phyloP scores from a whole-genome alignment of 2,797 vertebrate species.

The Micropoecilia bifurca region DNA sequence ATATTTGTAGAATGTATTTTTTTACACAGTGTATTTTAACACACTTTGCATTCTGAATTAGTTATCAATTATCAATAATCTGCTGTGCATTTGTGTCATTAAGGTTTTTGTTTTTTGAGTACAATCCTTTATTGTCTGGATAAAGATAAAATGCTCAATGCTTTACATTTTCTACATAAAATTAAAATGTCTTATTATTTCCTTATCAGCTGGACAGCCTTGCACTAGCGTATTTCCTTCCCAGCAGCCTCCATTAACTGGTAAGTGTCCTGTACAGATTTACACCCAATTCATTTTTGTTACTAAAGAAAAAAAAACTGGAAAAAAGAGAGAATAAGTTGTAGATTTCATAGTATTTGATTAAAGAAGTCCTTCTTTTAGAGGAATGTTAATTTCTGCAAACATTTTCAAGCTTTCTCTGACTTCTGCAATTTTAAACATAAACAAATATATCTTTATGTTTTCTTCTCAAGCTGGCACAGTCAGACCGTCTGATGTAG shows the following conservation, averaged over 20 bases:
- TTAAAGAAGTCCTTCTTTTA: neutral
- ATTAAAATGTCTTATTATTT: neutral
- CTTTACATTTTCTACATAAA: neutral
- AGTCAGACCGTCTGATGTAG: constrained; percentile 68
- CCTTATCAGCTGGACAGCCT: constrained; percentile 43
- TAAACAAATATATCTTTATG: neutral
- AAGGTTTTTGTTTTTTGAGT: neutral
- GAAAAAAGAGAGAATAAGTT: neutral
- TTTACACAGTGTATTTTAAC: neutral
- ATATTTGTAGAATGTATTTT: neutral
- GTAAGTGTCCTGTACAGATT: constrained; percentile 37
- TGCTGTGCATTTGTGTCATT: neutral
- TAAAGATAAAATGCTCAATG: neutral
- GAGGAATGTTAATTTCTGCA: neutral
- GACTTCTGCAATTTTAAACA: neutral
- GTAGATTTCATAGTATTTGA: neutral
- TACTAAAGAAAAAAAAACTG: neutral
- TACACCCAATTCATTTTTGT: neutral
- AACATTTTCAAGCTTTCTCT: neutral
- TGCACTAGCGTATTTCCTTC: constrained; percentile 56
- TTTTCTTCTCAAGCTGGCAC: constrained; percentile 55
- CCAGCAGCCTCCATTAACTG: constrained; percentile 54
- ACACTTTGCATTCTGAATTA: neutral
- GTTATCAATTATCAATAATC: neutral
- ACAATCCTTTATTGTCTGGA: neutral